Conservation (phyloP, 2,113 vertebrate genomes). For the Narcine bancroftii region DNA sequence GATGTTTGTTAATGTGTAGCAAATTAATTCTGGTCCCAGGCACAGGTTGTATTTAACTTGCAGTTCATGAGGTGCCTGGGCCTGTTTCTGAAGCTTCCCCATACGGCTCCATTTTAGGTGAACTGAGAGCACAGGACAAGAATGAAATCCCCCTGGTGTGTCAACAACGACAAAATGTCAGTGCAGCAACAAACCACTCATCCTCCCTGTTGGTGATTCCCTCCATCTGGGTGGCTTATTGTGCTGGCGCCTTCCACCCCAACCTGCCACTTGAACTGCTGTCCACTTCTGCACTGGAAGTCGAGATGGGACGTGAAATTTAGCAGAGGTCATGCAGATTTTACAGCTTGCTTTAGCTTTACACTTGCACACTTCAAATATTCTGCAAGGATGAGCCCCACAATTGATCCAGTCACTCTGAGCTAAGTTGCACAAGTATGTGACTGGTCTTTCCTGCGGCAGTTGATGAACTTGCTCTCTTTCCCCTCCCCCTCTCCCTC, state of each 20-base stretch:
- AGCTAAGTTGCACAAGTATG: background rate
- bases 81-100: background rate
- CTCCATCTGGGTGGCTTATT: no score
- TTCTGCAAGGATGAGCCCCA: no score
- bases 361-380: no score
- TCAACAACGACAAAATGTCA: background rate
- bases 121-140: background rate
- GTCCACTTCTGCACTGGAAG: background rate
- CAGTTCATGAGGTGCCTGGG: background rate
- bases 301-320: background rate
- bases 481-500: background rate
- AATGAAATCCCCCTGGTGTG: background rate
- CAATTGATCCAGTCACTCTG: background rate
- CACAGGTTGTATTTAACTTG: background rate
- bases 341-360: background rate
- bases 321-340: background rate
- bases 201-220: background rate
- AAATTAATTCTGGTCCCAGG: background rate
- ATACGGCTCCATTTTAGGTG: background rate
- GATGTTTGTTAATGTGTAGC: slow-evolving; percentile 2
- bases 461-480: background rate
- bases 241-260: no score
- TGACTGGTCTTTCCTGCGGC: background rate
- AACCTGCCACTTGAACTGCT: background rate
- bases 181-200: background rate